Base-by-base conservation (phyloP, 1,140 invertebrate species). In the Eumeta japonica region DNA sequence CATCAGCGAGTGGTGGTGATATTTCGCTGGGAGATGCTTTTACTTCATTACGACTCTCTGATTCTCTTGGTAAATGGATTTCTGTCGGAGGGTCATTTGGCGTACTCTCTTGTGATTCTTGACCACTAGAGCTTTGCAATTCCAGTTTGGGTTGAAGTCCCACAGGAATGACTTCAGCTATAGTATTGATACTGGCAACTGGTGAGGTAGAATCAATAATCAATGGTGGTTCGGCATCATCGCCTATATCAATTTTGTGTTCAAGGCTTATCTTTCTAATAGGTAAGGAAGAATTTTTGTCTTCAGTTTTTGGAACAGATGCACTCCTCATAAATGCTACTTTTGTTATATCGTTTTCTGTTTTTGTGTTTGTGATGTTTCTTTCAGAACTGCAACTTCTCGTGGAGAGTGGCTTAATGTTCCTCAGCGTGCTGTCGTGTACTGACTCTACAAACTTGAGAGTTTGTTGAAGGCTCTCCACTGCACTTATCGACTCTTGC, bases 191-290 rank as follows among this genome's bases (percentile, higher is more conserved):
- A 39, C 58, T 65, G 0, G 51, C 63, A 12, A 49, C 61, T 0
- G 66, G 66, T 2, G 66, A 74, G 16, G 62, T 55, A 0, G 75
- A 57, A 42, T 75, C 72, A 19, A 75, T 63, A 13, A 76, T 77
- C 11, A 77, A 39, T 4, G 75, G 75, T 14, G 75, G 75, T 45
- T 77, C 75, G 14, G 58, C 72, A 39, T 77, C 75, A 48, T 77
- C 75, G 3, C 62, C 62, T 11, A 75, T 73, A 42, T 77, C 74
- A 33, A 75, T 72, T 48, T 75, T 77, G 38, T 75, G 67, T 49
- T 75, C 74, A 2, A 76, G 43, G 48, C 67, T 75, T 35, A 72
- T 63, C 30, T 68, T 50, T 37, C 67, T 55, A 0, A 43, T 60
- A 14, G 65, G 65, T 28, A 68, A 36, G 0, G 53, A 13, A 16